Evolutionary conservation across 2,888 invertebrate genomes (phyloP).

Genomic region (Athripsodes cinereus): DNA sequence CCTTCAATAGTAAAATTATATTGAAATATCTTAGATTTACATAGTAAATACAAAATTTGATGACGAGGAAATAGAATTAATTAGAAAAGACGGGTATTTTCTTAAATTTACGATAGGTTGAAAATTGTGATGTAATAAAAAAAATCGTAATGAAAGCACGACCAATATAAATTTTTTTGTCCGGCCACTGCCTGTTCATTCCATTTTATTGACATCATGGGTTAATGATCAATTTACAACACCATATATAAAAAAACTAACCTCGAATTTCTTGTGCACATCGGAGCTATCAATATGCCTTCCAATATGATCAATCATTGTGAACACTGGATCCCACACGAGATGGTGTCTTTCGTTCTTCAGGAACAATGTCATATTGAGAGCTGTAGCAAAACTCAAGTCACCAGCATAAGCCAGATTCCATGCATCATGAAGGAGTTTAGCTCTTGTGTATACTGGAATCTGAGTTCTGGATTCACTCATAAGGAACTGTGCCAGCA

Average conservation of each 20-base stretch:
- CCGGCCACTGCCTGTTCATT: too few species aligned
- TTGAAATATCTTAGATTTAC: too few species aligned
- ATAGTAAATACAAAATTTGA: too few species aligned
- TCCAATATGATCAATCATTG: slow-evolving; percentile 75
- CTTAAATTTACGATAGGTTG: too few species aligned
- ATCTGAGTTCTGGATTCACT: slow-evolving; percentile 50
- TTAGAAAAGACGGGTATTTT: too few species aligned
- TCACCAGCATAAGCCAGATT: slow-evolving; percentile 74
- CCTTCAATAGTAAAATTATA: too few species aligned
- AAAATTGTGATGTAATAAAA: too few species aligned
- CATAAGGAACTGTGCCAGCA: slow-evolving; percentile 60
- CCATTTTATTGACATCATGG: too few species aligned
- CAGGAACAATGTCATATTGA: slow-evolving; percentile 74
- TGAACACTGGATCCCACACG: slow-evolving; percentile 79
- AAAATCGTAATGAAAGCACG: too few species aligned
- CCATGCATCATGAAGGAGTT: slow-evolving; percentile 72
- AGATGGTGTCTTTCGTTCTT: slow-evolving; percentile 66
- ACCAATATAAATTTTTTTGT: too few species aligned
- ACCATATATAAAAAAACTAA: slow-evolving; percentile 32
- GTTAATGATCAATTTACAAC: too few species aligned
- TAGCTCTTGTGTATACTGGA: slow-evolving; percentile 67
- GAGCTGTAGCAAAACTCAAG: slow-evolving; percentile 65
- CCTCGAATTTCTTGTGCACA: slow-evolving; percentile 67
- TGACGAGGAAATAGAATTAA: too few species aligned
- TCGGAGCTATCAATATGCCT: slow-evolving; percentile 62